These are phyloP conservation scores for Anser brachyrhynchus DNA, from an alignment of 2,113 vertebrate genomes.

Conservation along the genomic window DNA sequence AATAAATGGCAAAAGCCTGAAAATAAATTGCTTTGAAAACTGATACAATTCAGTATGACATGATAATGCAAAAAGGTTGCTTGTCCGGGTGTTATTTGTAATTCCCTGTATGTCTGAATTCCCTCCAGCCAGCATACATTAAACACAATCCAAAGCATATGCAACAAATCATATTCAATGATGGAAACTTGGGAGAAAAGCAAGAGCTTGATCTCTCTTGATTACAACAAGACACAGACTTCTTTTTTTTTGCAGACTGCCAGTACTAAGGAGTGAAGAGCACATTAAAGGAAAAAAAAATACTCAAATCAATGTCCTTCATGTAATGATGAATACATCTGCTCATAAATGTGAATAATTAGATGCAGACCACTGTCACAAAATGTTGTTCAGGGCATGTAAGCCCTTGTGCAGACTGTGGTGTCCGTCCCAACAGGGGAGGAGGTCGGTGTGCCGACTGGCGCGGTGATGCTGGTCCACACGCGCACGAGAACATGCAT, in stretches of 20 bases:
- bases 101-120: background rate
- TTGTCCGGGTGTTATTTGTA: constrained; percentile 16
- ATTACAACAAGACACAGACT: constrained; percentile 42
- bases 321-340: background rate
- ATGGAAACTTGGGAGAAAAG: constrained; percentile 32
- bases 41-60: background rate
- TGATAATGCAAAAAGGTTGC: background rate
- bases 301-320: background rate
- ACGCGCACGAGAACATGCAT: fast-evolving
- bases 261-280: constrained; percentile 23
- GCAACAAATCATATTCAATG: constrained; percentile 55
- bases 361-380: background rate
- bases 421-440: background rate
- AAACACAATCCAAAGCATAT: constrained; percentile 24
- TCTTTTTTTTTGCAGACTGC: constrained; percentile 37
- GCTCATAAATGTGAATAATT: background rate
- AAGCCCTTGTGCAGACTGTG: background rate
- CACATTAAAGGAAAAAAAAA: constrained; percentile 38
- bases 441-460: background rate
- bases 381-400: background rate
- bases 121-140: constrained; percentile 38
- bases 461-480: background rate
- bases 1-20: background rate
- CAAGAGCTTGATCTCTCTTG: constrained; percentile 30
- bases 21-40: constrained; percentile 28